Base-by-base conservation (phyloP, 2,888 invertebrate genomes). In the Hecatera dysodea region DNA sequence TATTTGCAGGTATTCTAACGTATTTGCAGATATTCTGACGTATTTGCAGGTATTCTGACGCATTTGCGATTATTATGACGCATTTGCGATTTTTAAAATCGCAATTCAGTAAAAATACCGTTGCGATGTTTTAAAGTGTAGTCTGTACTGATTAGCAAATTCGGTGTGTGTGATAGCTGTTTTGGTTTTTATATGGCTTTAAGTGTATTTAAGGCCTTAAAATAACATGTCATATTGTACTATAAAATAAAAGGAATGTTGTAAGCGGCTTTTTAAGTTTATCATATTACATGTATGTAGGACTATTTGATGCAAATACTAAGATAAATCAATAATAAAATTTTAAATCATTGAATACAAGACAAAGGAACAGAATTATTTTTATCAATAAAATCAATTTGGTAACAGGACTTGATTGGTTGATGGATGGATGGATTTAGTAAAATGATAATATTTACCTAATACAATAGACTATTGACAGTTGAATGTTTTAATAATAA, bases 191-290 rank as follows among this genome's bases (percentile, higher is more conserved):
- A 36, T 74, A 57, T 46, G 63, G 76, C 81, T 79, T 64, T 61
- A 72, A 56, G 39, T 79, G 64, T 72, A 59, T 67, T 72, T 81
- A 79, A 64, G 78, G 78, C 78, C 78, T 81, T 77, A 81, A 79
- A 59, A 56, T 57, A 50, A 75, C 75, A 75, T 80, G 67, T 63
- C 80, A 75, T 75, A 27, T 78, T 68, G 59, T 56, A 71, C 48
- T 57, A 50, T 48, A 39, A 46, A 57, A 75, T 81, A 29, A 75
- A 63, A 63, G 3, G 5, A 59, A 42, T 56, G n/a, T 27, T 22
- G 12, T 46, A 17, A 22, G 19, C 39, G 22, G 8, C 39, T 6
- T 72, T 55, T 52, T 66, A 19, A 39, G 22, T 75, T 55, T 52
- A 12, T 50, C 22, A 55, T 53, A n/a, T n/a, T n/a, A 27, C 12